phyloP scores from a whole-genome alignment of 2,113 vertebrate species.

The Haliaeetus leucogaster region DNA sequence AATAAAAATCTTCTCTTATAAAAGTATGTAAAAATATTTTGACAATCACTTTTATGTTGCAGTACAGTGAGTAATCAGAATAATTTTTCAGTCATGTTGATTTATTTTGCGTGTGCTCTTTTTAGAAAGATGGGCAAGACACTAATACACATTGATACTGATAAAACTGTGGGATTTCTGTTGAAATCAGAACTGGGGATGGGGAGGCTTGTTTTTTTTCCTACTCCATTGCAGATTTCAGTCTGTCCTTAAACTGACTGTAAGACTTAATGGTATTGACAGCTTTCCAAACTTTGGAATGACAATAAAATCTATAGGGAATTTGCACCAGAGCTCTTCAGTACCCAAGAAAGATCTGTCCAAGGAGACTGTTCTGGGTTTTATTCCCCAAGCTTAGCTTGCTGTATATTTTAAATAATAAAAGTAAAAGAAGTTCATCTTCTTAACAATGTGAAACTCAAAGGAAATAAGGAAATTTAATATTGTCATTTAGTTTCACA shows the following conservation, averaged over 20 bases:
- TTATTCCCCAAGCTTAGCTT: not conserved
- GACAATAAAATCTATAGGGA: not conserved
- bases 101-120: not conserved
- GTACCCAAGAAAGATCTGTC: not conserved
- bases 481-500: not conserved
- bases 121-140: not conserved
- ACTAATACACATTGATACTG: not conserved
- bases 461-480: not conserved
- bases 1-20: not conserved
- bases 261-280: not conserved
- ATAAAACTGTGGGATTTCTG: not conserved
- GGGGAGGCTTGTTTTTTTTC: rapidly evolving
- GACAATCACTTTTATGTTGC: not conserved
- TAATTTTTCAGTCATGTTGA: not conserved
- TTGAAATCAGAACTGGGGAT: not conserved
- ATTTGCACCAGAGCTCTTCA: not conserved
- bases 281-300: not conserved
- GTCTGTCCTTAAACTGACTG: not conserved
- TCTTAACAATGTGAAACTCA: not conserved
- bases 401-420: not conserved
- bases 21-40: not conserved
- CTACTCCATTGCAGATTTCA: not conserved
- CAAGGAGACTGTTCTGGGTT: not conserved
- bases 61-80: not conserved
- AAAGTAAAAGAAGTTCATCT: not conserved